Percentiles rank a stretch among this genome's conserved stretches.
Evolutionary conservation across 2,113 vertebrate species (phyloP).

Genomic region (Narcine bancroftii): DNA sequence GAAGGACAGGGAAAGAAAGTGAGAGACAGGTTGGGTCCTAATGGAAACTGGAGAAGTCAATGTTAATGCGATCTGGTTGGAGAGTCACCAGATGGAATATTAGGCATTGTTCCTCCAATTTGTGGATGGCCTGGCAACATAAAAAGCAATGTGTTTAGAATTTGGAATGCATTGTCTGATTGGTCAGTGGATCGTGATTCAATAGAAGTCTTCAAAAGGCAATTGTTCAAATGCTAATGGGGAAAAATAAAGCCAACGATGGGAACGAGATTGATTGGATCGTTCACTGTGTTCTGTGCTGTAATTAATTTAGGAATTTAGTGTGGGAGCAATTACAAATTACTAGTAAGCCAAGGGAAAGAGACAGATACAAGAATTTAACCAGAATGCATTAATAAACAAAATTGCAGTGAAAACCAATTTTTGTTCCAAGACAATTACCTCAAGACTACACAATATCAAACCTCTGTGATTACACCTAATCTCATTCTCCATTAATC

Average conservation of each 20-base stretch:
- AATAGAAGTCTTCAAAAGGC: neutral
- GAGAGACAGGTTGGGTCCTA: too few relatives aligned
- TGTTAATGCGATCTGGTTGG: too few relatives aligned
- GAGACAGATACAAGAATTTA: neutral
- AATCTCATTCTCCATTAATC: neutral
- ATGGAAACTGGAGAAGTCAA: too few relatives aligned
- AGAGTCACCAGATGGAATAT: too few relatives aligned
- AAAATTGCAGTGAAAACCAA: neutral
- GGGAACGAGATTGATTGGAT: neutral
- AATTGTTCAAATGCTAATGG: neutral
- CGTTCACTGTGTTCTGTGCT: too few relatives aligned
- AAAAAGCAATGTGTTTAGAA: neutral
- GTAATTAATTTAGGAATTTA: neutral
- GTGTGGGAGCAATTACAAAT: neutral
- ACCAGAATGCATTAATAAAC: neutral
- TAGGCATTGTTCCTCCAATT: too few relatives aligned
- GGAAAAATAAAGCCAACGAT: neutral
- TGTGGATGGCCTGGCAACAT: too few relatives aligned
- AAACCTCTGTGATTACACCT: neutral
- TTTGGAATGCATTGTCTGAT: neutral
- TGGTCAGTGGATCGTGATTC: neutral
- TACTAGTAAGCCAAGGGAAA: neutral
- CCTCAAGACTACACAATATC: neutral
- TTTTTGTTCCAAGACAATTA: neutral
- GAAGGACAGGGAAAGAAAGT: too few relatives aligned